Percentiles rank a stretch among this genome's conserved stretches.
phyloP scores from a whole-genome alignment of 2,113 vertebrate genomes.

The Cariama cristata region DNA sequence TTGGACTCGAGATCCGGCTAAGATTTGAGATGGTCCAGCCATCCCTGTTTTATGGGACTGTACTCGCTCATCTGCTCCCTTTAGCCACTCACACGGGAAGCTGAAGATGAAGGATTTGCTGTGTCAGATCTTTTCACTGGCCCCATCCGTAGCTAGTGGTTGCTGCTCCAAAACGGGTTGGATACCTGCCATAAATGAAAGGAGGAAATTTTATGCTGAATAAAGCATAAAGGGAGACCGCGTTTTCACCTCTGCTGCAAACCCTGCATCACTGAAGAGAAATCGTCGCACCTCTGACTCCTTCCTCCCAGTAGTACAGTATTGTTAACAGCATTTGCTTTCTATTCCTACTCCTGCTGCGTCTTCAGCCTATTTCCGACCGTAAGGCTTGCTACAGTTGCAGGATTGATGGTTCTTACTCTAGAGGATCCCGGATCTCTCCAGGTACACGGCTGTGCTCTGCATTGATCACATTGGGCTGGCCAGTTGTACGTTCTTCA shows the following conservation, averaged over 20 bases:
- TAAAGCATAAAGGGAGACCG: conserved; percentile 28
- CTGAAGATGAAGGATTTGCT: background rate
- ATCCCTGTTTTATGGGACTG: background rate
- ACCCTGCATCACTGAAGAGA: background rate
- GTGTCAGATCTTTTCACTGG: background rate
- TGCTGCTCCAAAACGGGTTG: background rate
- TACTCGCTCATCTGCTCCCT: background rate
- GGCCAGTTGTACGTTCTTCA: background rate
- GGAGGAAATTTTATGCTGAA: conserved; percentile 32
- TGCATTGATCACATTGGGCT: background rate
- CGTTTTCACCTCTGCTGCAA: conserved; percentile 4
- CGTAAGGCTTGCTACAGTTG: background rate
- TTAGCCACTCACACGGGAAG: background rate
- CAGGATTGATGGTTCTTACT: background rate
- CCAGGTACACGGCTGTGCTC: background rate
- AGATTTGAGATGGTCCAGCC: background rate
- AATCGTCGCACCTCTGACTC: background rate
- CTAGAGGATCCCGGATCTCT: background rate
- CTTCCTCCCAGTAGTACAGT: background rate
- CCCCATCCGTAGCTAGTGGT: background rate
- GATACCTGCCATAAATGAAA: conserved; percentile 12
- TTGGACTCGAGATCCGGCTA: background rate
- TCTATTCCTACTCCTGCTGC: background rate
- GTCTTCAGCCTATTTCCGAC: background rate
- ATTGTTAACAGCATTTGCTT: background rate